Base-by-base conservation (phyloP, 37 sponge, comb jelly and placozoan genomes). In the Eunapius fragilis region DNA sequence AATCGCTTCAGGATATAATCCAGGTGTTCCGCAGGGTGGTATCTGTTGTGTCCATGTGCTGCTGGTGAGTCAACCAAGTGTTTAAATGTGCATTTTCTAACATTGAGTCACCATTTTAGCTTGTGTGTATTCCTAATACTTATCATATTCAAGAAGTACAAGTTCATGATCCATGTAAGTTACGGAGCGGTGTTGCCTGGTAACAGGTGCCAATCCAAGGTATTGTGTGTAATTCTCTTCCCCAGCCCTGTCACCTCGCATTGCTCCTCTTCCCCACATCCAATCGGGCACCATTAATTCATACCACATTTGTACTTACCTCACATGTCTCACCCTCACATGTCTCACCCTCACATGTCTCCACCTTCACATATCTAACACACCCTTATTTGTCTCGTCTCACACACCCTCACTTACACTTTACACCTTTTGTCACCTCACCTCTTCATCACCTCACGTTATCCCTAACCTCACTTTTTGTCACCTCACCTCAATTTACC, bases 1-100 rank as follows among this genome's bases (percentile, higher is more conserved):
- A n/a, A n/a, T n/a, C n/a, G 2, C 48, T 78, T 34, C 34, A 80
- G 80, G 68, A 26, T 2, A 69, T 69, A 17, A 67, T 80, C 22
- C 32, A 68, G 26, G 50, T 35, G 80, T 35, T 19, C 6, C 50
- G 80, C 14, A 80, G 80, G 68, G 32, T 14, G 13, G 70, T 80
- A 22, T 80, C 80, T 23, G 3, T 68, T 31, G 12, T 50, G 37
- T 80, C 80, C 69, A 80, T 80, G 31, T 2, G 31, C n/a, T 68
- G 80, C 70, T 68, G 80, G 80, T 80, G 69, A 37, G 79, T 24
- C 4, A 30, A 12, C 37, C 12, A 10, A 26, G 25, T 48, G 47
- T 58, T 58, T 17, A 58, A 17, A 19, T 17, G 58, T 58, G 58
- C 14, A 11, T 19, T 2, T 58, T 58, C 58, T 58, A 58, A 58